Conservation (phyloP, 2,888 invertebrate genomes). For the Hydroisotoma schaefferi region DNA sequence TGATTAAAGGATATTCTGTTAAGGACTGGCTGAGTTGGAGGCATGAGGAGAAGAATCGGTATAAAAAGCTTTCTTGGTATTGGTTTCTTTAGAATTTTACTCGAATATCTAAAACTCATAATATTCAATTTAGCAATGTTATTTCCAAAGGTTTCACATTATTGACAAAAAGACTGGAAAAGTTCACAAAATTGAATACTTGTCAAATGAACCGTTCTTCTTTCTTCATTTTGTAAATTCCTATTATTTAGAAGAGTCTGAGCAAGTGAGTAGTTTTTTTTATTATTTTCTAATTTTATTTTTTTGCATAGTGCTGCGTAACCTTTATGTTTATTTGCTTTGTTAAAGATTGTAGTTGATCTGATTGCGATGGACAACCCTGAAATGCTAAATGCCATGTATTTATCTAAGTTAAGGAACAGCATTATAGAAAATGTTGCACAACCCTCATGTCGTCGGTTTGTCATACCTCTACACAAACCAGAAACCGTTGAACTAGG, state of each 20-base stretch:
- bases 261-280: slow-evolving; percentile 23
- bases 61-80: too few relatives aligned
- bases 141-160: slow-evolving; percentile 53
- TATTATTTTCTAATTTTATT: background rate
- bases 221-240: slow-evolving; percentile 58
- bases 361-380: slow-evolving; percentile 51
- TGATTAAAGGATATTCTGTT: slow-evolving; percentile 51
- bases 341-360: slow-evolving; percentile 50
- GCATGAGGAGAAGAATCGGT: slow-evolving; percentile 51
- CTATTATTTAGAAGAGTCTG: slow-evolving; percentile 54
- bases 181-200: slow-evolving; percentile 51
- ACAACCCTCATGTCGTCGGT: slow-evolving; percentile 41
- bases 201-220: slow-evolving; percentile 54
- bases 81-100: too few relatives aligned
- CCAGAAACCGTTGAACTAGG: slow-evolving; percentile 52
- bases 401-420: slow-evolving; percentile 50
- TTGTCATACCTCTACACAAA: slow-evolving; percentile 45
- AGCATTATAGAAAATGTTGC: slow-evolving; percentile 39
- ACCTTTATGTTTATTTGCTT: slow-evolving; percentile 9
- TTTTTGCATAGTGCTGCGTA: background rate
- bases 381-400: slow-evolving; percentile 51
- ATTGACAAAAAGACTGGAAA: slow-evolving; percentile 54
- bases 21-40: slow-evolving; percentile 54
- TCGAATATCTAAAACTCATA: too few relatives aligned
- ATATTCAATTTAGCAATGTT: too few relatives aligned